Percentiles rank a stretch among this genome's conserved stretches.
Conservation (phyloP, 2,113 vertebrate genomes). For the Fregata magnificens region DNA sequence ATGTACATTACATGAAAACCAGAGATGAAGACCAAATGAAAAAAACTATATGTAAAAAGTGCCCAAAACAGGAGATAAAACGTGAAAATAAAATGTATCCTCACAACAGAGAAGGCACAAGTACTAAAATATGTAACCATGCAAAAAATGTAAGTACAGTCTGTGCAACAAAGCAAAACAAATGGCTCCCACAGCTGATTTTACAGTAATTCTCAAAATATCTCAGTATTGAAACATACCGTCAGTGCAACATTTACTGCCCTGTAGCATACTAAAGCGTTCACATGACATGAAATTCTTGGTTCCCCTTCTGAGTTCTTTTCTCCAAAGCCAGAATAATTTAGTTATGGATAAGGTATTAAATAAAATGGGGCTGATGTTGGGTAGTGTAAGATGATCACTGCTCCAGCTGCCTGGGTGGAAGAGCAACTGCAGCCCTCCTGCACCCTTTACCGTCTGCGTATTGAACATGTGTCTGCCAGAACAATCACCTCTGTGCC, state of each 20-base stretch:
- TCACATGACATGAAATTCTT: neutral
- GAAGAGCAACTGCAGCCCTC: neutral
- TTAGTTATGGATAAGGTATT: neutral
- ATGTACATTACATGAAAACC: slow-evolving; percentile 77
- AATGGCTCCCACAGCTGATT: slow-evolving; percentile 46
- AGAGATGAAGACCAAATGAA: slow-evolving; percentile 47
- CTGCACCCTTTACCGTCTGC: neutral
- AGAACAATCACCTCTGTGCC: neutral
- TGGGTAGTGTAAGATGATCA: neutral
- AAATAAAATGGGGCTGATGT: neutral
- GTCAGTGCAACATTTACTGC: slow-evolving; percentile 53
- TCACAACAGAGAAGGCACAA: slow-evolving; percentile 78
- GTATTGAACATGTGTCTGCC: accelerated
- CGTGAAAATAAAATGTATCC: slow-evolving; percentile 37
- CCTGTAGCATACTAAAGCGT: neutral
- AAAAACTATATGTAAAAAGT: slow-evolving; percentile 50
- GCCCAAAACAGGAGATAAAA: slow-evolving; percentile 41
- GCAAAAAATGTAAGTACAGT: slow-evolving; percentile 64
- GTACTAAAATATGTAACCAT: slow-evolving; percentile 77
- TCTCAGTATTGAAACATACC: slow-evolving; percentile 28
- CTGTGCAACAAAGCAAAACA: slow-evolving; percentile 82
- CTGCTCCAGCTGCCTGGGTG: neutral
- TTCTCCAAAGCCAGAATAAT: neutral
- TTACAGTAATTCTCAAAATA: slow-evolving; percentile 62
- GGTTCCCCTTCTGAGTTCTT: neutral